Base-by-base conservation (phyloP, 2,113 vertebrate genomes). In the Paedocypris sp. region DNA sequence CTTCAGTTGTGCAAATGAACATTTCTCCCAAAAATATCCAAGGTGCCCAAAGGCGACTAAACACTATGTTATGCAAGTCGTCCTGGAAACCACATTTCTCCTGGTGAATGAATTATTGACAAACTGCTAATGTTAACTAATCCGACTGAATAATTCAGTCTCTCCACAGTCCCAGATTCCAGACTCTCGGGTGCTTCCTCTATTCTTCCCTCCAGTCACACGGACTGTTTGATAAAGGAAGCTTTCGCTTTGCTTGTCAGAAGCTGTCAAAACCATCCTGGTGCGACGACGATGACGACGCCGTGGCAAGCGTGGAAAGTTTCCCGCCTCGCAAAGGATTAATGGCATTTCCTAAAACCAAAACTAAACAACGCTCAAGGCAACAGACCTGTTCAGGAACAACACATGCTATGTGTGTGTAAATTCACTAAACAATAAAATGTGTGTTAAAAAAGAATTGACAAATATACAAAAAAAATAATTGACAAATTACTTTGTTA, bases 251-350 rank as follows among this genome's bases (percentile, higher is more conserved):
- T 5, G 19, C 41, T 56, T 70, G 71, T 76, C 75, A 71, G 61
- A 31, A 28, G 62, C 53, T 67, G 73, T 76, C 73, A 79, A 64
- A 77, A 74, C 67, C 68, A 39, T 41, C 50, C 58, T 35, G 66
- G 22, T 39, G 49, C 65, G 62, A 66, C 22, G 43, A 56, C 46
- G 29, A 71, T 61, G 26, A 61, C 13, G 46, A 26, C 19, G 4
- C 33, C 39, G 43, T 48, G 65, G 60, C 33, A 60, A 45, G 31
- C 22, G 33, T 41, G 32, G 57, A 46, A 51, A n/a, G 39, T 39
- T 39, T 25, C 39, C 60, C 56, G 60, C 64, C 49, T 67, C 54
- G 50, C 3, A 10, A 36, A 9, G 36, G 20, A 52, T 33, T 67
- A 39, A 61, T 47, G 38, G 47, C 13, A n/a, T n/a, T n/a, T n/a